Evolutionary conservation across 37 sponge, comb jelly and placozoan genomes (phyloP), one percentile per base, ranked within the genome.

Genomic region (Oscarella lobularis): DNA sequence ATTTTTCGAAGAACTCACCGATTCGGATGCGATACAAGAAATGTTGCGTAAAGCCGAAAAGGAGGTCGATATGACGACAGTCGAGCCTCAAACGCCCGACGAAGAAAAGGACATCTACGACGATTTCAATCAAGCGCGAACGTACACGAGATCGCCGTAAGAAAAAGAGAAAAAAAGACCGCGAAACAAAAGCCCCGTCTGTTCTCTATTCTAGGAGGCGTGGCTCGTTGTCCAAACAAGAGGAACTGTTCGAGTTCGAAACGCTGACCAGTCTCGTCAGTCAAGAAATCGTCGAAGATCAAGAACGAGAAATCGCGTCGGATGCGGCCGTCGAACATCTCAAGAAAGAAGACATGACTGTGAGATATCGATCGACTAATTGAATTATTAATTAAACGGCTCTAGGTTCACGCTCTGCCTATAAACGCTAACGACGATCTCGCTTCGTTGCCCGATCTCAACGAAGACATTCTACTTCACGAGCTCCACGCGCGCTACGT

Each of bases 171-270:
- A 20, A 20, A 48, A 48, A 9, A 27, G 60, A 48, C 20, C 14
- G 20, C 9, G 9, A 48, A 9, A 48, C 20, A 20, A 27, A 48
- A 27, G 20, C 9, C 14, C 9, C 9, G 9, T 48, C 9, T 48
- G 60, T 48, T 48, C 9, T 48, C 60, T 48, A 48, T 48, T 27
- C 9, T 48, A 48, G 60, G 60, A 48, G 60, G 20, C 60, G 60
- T 9, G 14, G 60, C 20, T 48, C 60, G 20, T 20, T 48, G 14
- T 48, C 60, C 34, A 85, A 89, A 67, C 40, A 80, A 30, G 90
- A 89, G 67, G 66, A 77, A 36, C 34, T 89, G 41, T 89, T 85
- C 35, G 90, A 89, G 67, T 38, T 38, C 39, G 78, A 85, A 40
- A 89, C 90, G 0, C 54, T 89, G 41, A 33, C 65, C 29, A 85